Conservation (phyloP, 2,797 vertebrate genomes). For the Rhinoraja longicauda region DNA sequence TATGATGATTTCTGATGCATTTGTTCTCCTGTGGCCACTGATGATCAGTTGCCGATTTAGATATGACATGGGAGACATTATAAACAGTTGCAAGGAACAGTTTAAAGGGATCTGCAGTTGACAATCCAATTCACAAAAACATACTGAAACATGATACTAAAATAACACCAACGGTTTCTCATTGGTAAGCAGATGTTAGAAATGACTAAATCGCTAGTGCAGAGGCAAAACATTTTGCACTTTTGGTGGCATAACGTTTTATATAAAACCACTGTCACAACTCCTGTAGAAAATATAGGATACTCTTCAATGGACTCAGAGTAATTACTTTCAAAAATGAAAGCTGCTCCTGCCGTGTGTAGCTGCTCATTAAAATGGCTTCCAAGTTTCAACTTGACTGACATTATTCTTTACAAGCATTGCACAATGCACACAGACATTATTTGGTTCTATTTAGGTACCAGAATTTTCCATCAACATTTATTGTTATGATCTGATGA, state of each 20-base stretch:
- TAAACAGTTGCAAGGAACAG: no score
- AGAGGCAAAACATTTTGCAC: neutral
- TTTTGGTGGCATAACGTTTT: neutral
- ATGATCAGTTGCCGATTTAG: neutral
- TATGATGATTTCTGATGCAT: neutral
- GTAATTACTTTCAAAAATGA: neutral
- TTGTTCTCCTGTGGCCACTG: neutral
- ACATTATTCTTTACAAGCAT: neutral
- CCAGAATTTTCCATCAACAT: neutral
- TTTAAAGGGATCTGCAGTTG: neutral
- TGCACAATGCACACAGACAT: neutral
- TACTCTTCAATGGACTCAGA: neutral
- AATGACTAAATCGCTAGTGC: neutral
- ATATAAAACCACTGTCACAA: neutral
- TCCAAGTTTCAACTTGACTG: neutral
- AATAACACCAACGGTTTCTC: neutral
- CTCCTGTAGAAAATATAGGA: neutral
- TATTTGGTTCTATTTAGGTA: neutral
- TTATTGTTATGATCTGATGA: neutral
- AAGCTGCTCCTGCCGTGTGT: neutral
- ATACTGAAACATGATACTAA: neutral
- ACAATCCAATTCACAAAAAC: neutral
- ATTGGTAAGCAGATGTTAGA: neutral
- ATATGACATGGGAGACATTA: neutral
- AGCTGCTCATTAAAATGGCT: neutral